These are phyloP conservation scores for Drosophila rubida DNA, from an alignment of 2,888 invertebrate species.

Conservation along the genomic window DNA sequence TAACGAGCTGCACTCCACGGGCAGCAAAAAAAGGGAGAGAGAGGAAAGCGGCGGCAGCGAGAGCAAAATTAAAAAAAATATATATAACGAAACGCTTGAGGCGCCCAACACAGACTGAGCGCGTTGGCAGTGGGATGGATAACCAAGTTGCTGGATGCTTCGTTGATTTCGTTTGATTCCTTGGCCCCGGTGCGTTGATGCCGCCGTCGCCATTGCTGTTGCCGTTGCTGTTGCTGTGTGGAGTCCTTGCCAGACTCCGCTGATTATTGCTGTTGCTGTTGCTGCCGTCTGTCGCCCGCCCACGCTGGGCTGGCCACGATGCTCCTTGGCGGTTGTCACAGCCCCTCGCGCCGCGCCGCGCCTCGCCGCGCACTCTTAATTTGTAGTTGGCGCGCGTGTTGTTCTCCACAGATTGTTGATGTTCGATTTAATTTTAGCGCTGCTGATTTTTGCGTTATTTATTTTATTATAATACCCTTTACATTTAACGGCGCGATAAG, in stretches of 20 bases:
- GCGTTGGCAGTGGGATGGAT: constrained; percentile 60
- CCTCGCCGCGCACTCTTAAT: constrained; percentile 9
- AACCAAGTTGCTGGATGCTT: constrained; percentile 71
- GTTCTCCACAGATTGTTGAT: constrained; percentile 72
- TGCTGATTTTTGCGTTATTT: constrained; percentile 78
- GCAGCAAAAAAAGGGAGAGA: background rate
- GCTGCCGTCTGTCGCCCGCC: background rate
- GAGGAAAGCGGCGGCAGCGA: background rate
- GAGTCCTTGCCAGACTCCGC: too few relatives aligned
- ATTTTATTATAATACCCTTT: constrained; percentile 80
- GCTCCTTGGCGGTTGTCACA: constrained; percentile 28
- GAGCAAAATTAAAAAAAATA: constrained; percentile 32
- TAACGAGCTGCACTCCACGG: constrained; percentile 75
- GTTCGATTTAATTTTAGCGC: constrained; percentile 77
- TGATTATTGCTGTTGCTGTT: too few relatives aligned
- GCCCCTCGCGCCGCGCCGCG: constrained; percentile 12
- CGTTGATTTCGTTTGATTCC: constrained; percentile 75
- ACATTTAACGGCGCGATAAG: constrained; percentile 77
- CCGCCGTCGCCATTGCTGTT: constrained; percentile 5
- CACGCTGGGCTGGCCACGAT: constrained; percentile 28
- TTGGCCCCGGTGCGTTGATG: constrained; percentile 40
- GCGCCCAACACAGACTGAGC: constrained; percentile 43
- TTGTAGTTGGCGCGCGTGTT: constrained; percentile 44
- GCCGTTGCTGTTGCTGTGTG: too few relatives aligned
- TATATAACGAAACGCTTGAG: constrained; percentile 56